Evolutionary conservation across 2,797 vertebrate genomes (phyloP).

Genomic region (Myotis vivesi): DNA sequence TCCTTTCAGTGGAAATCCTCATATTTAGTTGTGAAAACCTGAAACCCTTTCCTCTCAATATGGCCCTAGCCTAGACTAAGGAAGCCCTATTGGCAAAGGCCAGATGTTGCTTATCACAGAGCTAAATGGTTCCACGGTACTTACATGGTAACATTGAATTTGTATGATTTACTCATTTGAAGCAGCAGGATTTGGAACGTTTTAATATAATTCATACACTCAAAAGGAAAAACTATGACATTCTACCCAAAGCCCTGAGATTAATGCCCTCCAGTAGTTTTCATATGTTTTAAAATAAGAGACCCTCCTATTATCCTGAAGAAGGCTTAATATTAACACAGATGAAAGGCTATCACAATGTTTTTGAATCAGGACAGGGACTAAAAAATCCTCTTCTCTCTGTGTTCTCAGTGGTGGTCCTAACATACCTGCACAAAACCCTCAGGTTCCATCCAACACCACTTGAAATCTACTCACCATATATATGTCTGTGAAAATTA

Average conservation of each 20-base stretch:
- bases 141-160: conserved; percentile 6
- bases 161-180: conserved; percentile 31
- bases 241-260: neutral
- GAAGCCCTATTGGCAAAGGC: neutral
- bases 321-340: neutral
- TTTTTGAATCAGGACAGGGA: neutral
- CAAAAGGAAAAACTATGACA: conserved; percentile 40
- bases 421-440: neutral
- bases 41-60: neutral
- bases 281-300: conserved; percentile 11
- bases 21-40: neutral
- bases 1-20: neutral
- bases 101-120: neutral
- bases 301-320: neutral
- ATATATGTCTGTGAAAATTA: neutral
- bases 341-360: neutral
- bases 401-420: neutral
- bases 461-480: neutral
- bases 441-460: neutral
- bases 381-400: neutral
- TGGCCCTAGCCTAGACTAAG: neutral
- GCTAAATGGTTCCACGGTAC: neutral
- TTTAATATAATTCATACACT: conserved; percentile 29
- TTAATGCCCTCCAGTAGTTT: neutral
- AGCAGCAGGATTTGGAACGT: conserved; percentile 4